These are phyloP conservation scores for Anaspis maculata DNA, from an alignment of 2,888 invertebrate species.

Conservation along the genomic window DNA sequence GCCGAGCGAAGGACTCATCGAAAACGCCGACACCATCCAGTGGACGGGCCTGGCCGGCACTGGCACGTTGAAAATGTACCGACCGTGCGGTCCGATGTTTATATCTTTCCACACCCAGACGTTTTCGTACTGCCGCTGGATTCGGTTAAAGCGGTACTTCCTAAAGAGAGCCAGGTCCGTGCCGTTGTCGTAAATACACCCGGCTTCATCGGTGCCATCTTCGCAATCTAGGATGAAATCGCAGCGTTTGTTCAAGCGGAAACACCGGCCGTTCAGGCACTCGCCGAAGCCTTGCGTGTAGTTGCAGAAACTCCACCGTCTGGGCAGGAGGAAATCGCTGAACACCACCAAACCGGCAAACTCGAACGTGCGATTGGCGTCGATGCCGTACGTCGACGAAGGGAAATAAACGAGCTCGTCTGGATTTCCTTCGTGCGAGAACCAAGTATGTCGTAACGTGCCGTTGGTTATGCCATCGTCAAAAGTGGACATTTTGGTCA, in stretches of 20 bases:
- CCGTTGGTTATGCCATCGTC: slow-evolving; percentile 74
- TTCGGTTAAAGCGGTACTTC: slow-evolving; percentile 77
- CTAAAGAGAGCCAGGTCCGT: slow-evolving; percentile 67
- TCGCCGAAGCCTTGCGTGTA: slow-evolving; percentile 63
- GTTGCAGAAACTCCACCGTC: slow-evolving; percentile 64
- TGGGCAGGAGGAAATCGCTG: slow-evolving; percentile 74
- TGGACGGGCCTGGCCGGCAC: slow-evolving; percentile 79
- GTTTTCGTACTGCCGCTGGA: slow-evolving; percentile 87
- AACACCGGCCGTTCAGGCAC: slow-evolving; percentile 78
- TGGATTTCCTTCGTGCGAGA: slow-evolving; percentile 76
- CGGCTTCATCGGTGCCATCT: slow-evolving; percentile 78
- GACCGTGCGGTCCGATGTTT: slow-evolving; percentile 86
- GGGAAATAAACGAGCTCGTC: slow-evolving; percentile 82
- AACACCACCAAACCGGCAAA: slow-evolving; percentile 84
- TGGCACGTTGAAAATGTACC: slow-evolving; percentile 76
- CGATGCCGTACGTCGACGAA: slow-evolving; percentile 83
- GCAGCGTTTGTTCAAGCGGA: slow-evolving; percentile 61
- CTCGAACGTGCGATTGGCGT: slow-evolving; percentile 90
- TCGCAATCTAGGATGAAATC: slow-evolving; percentile 67
- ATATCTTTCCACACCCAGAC: slow-evolving; percentile 94
- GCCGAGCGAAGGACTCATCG: slow-evolving; percentile 78
- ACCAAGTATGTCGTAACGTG: slow-evolving; percentile 75
- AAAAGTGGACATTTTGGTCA: slow-evolving; percentile 80
- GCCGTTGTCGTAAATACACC: slow-evolving; percentile 58
- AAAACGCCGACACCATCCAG: slow-evolving; percentile 91